Percentiles rank a stretch among this genome's conserved stretches.
These are phyloP conservation scores for Phylloscopus trochilus DNA, from an alignment of 2,113 vertebrate species.

Conservation along the genomic window DNA sequence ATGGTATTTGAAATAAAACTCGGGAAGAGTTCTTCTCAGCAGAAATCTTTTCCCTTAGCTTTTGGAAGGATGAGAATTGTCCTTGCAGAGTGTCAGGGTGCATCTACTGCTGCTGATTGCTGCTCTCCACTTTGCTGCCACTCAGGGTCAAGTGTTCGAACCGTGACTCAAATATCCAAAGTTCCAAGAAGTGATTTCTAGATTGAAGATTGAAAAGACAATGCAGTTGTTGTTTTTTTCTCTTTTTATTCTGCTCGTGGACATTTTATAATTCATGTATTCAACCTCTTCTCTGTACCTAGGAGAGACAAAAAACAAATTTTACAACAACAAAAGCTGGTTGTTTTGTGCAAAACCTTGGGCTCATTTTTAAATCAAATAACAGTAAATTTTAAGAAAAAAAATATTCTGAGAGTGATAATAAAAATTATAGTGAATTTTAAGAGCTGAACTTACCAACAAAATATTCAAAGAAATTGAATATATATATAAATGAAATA, in stretches of 20 bases:
- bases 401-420: background rate
- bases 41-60: background rate
- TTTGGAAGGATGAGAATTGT: background rate
- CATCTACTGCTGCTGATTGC: background rate
- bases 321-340: background rate
- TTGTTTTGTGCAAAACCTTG: background rate
- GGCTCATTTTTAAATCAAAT: background rate
- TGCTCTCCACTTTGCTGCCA: background rate
- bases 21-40: background rate
- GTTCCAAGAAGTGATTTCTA: background rate
- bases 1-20: background rate
- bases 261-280: background rate
- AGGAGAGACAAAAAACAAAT: background rate
- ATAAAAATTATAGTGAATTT: background rate
- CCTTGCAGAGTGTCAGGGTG: background rate
- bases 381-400: background rate
- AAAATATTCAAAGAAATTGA: background rate
- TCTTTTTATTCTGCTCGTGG: background rate
- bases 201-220: background rate
- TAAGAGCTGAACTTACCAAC: background rate
- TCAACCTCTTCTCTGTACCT: background rate
- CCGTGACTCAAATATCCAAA: rapidly evolving
- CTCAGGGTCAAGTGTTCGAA: background rate
- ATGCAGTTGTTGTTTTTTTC: background rate
- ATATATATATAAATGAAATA: background rate